phyloP scores from a whole-genome alignment of 1,140 invertebrate species.

The Apis florea region DNA sequence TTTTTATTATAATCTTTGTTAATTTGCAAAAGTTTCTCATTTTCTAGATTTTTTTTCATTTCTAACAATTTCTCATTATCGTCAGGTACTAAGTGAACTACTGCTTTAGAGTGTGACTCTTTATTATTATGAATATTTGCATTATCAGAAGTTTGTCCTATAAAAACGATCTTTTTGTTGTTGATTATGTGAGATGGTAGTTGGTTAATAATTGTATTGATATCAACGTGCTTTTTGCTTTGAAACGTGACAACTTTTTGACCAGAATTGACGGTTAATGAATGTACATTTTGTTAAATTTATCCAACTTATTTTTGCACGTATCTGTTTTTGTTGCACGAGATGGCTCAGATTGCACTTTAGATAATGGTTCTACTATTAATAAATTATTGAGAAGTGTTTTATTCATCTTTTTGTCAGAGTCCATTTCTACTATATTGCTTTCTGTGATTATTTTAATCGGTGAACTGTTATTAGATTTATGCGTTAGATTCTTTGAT shows the following conservation, averaged over 20 bases:
- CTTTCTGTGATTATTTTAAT: conserved; percentile 13
- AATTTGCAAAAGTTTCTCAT: background rate
- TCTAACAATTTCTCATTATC: background rate
- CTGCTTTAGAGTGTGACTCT: conserved; percentile 4
- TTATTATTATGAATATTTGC: background rate
- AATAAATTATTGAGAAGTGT: background rate
- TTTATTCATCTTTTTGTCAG: background rate
- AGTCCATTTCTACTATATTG: background rate
- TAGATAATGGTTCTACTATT: background rate
- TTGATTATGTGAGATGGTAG: conserved; percentile 62
- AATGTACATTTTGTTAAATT: conserved; percentile 44
- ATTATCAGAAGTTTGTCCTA: conserved; percentile 59
- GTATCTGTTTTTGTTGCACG: background rate
- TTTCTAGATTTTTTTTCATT: background rate
- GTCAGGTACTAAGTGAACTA: conserved; percentile 12
- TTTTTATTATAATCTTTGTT: background rate
- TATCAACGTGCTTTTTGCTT: conserved; percentile 60
- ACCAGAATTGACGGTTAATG: conserved; percentile 48
- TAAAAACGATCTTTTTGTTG: conserved; percentile 68
- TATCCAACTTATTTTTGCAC: conserved; percentile 29
- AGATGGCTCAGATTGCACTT: background rate
- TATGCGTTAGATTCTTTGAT: background rate
- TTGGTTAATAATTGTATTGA: conserved; percentile 66
- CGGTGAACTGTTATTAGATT: background rate
- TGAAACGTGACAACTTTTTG: conserved; percentile 66